phyloP scores from a whole-genome alignment of 92 coral and sea anemone genomes.

The Galaxea fascicularis region DNA sequence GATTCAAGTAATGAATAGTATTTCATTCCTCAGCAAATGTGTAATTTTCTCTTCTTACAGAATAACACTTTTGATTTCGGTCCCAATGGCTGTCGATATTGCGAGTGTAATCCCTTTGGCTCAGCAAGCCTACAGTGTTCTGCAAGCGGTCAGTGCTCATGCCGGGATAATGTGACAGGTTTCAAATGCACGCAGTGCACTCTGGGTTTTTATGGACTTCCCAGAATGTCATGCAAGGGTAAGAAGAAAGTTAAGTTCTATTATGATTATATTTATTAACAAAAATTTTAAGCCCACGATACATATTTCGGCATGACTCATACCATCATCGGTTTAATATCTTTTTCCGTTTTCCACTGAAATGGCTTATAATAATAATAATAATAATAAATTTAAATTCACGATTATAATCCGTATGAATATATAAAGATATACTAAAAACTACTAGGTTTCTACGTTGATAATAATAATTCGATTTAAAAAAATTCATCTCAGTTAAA shows the following conservation, averaged over 20 bases:
- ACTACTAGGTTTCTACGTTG: too few species aligned
- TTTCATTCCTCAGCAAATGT: neutral
- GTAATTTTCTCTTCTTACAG: constrained; percentile 18
- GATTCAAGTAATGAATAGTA: neutral
- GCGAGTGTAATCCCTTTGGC: constrained; percentile 79
- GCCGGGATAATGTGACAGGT: constrained; percentile 73
- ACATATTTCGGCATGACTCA: too few species aligned
- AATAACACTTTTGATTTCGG: constrained; percentile 72
- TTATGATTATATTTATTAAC: too few species aligned
- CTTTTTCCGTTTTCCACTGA: too few species aligned
- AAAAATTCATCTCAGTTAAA: too few species aligned
- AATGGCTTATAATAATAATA: too few species aligned
- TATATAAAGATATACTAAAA: too few species aligned
- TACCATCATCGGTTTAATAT: too few species aligned
- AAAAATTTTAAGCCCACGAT: too few species aligned
- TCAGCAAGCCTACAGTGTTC: constrained; percentile 79
- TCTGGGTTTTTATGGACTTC: constrained; percentile 83
- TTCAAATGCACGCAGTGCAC: constrained; percentile 81
- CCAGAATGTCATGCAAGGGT: constrained; percentile 81
- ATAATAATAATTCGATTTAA: too few species aligned
- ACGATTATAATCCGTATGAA: too few species aligned
- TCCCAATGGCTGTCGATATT: constrained; percentile 77
- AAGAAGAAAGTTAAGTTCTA: neutral
- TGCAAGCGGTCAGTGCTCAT: constrained; percentile 80
- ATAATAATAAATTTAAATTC: too few species aligned